These are phyloP conservation scores for Myripristis murdjan DNA, from an alignment of 2,797 vertebrate genomes.

Conservation along the genomic window DNA sequence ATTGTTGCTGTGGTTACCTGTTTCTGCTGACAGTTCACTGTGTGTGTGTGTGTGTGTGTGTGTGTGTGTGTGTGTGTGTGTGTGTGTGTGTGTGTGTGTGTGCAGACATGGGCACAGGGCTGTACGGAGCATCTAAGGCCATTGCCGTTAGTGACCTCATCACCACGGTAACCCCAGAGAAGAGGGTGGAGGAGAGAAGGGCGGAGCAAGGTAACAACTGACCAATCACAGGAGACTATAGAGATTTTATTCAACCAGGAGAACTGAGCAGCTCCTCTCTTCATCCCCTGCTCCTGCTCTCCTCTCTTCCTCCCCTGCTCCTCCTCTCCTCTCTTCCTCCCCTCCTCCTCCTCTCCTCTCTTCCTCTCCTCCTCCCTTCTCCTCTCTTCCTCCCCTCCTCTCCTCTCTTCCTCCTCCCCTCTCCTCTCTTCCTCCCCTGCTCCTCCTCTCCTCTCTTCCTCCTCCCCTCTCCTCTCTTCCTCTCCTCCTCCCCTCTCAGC, in stretches of 20 bases:
- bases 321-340: no score
- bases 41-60: conserved; percentile 31
- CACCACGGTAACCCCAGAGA: conserved; percentile 93
- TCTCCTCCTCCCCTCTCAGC: background rate
- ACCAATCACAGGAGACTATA: conserved; percentile 6
- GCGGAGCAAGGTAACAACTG: conserved; percentile 58
- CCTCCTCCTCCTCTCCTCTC: no score
- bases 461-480: background rate
- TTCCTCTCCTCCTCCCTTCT: no score
- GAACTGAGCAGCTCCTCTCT: no score
- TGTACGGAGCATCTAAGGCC: conserved; percentile 92
- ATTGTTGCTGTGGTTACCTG: background rate
- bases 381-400: no score
- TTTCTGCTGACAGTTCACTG: background rate
- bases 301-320: no score
- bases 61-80: conserved; percentile 30
- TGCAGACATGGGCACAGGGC: conserved; percentile 94
- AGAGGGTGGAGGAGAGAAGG: conserved; percentile 89
- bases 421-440: no score
- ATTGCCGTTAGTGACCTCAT: conserved; percentile 95
- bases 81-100: conserved; percentile 24
- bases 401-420: no score
- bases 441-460: background rate
- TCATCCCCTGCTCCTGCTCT: no score
- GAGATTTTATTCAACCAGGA: no score